These are phyloP conservation scores for Arothron firmamentum DNA, from an alignment of 2,113 vertebrate species.

Conservation along the genomic window DNA sequence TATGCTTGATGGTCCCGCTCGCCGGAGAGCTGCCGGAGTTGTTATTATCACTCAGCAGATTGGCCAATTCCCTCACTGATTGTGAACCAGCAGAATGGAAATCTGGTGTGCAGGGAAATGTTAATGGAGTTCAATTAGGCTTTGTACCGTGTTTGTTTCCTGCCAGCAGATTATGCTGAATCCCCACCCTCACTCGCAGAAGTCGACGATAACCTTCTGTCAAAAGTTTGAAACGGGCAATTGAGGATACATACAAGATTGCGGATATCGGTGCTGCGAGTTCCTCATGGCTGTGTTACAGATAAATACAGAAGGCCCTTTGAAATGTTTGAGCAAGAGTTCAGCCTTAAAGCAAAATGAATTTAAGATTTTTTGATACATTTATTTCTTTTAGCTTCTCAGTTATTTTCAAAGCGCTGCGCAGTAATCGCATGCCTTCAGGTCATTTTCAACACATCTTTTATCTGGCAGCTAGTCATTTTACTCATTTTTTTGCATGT, in stretches of 20 bases:
- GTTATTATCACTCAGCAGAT: conserved; percentile 50
- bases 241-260: conserved; percentile 41
- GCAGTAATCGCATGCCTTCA: conserved; percentile 20
- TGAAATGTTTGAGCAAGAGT: conserved; percentile 26
- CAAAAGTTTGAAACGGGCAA: conserved; percentile 41
- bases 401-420: conserved; percentile 36
- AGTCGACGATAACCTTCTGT: conserved; percentile 52
- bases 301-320: conserved; percentile 33
- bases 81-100: conserved; percentile 49
- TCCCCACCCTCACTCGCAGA: conserved; percentile 25
- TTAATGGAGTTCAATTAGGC: conserved; percentile 69
- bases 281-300: conserved; percentile 3
- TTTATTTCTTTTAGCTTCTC: conserved; percentile 26
- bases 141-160: conserved; percentile 56
- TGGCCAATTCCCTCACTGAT: conserved; percentile 46
- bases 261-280: conserved; percentile 9
- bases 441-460: conserved; percentile 17
- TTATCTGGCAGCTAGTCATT: conserved; percentile 15
- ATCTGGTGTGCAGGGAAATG: conserved; percentile 54
- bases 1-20: conserved; percentile 9
- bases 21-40: conserved; percentile 22
- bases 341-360: conserved; percentile 30
- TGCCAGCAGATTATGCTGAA: conserved; percentile 52
- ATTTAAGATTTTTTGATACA: conserved; percentile 18
- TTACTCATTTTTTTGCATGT: background rate